Base-by-base conservation (phyloP, 2,113 vertebrate genomes). In the Prionailurus viverrinus region DNA sequence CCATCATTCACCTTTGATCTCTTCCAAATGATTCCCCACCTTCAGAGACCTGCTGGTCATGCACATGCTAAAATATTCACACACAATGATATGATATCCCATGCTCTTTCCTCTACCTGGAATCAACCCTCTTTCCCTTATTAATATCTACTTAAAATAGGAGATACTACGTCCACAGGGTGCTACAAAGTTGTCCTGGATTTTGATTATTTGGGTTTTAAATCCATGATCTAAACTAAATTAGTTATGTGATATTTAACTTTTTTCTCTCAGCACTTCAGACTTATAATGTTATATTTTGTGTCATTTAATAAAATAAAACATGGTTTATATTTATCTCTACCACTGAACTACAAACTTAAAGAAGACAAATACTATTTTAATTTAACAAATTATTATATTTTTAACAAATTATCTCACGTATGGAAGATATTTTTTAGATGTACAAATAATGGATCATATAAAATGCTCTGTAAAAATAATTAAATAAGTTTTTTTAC, bases 141-240 rank as follows among this genome's bases (percentile, higher is more conserved):
- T 29, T 71, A 73, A 16, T 63, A 85, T 31, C 3, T 39, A n/a
- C 3, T 74, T 9, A 91, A 74, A 69, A 53, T 12, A 69, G 7
- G 19, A 83, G 3, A 48, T 1, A 14, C 3, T 25, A 31, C 1
- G 61, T 2, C 19, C 8, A 9, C 21, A 29, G 65, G 29, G 1
- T 51, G 0, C 3, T 41, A 15, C 4, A 23, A 66, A 7, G 15
- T 69, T 87, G 10, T 90, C 58, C 33, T 51, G 2, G 10, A 73
- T 12, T 73, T 71, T 82, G 73, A 45, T 23, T 45, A 23, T 25
- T 9, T 74, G 63, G 15, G 13, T 63, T 51, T 51, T 68, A 74
- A 74, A 68, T 31, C 8, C 29, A 63, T 19, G 25, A 53, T 1
- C 3, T 29, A 71, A 89, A 80, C 4, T 14, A 55, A 48, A 71